These are phyloP conservation scores for Eupithecia vulgata DNA, from an alignment of 2,888 invertebrate genomes.

Conservation along the genomic window DNA sequence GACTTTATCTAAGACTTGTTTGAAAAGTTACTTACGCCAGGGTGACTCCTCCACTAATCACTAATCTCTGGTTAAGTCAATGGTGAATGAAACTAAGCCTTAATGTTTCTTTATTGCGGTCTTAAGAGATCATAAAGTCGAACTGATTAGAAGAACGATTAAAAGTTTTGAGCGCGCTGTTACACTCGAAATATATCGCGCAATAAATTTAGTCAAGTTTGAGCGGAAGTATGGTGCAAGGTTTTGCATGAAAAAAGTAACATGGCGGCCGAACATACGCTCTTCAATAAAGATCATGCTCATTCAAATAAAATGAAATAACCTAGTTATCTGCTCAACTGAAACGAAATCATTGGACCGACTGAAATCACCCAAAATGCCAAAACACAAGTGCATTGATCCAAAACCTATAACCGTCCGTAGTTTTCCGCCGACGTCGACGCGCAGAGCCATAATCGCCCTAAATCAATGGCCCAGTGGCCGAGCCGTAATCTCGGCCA, in stretches of 20 bases:
- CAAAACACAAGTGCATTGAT: constrained; percentile 24
- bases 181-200: constrained; percentile 16
- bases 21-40: background rate
- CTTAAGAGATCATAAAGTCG: constrained; percentile 48
- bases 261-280: background rate
- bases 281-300: background rate
- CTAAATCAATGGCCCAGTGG: constrained; percentile 32
- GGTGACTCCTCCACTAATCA: background rate
- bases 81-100: background rate
- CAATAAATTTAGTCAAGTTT: background rate
- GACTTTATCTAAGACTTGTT: too few relatives aligned
- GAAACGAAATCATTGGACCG: constrained; percentile 11
- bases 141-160: constrained; percentile 38
- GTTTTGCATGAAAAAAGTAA: background rate
- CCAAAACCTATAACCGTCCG: constrained; percentile 27
- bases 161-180: constrained; percentile 36
- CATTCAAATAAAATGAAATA: constrained; percentile 5
- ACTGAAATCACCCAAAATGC: constrained; percentile 7
- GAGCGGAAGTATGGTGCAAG: background rate
- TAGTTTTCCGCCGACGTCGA: constrained; percentile 28
- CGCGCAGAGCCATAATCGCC: constrained; percentile 23
- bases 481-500: constrained; percentile 40
- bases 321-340: constrained; percentile 3
- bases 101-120: constrained; percentile 42
- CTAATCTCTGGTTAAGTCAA: background rate